These are phyloP conservation scores for Tortrix viridana DNA, from an alignment of 2,888 invertebrate species.

Conservation along the genomic window DNA sequence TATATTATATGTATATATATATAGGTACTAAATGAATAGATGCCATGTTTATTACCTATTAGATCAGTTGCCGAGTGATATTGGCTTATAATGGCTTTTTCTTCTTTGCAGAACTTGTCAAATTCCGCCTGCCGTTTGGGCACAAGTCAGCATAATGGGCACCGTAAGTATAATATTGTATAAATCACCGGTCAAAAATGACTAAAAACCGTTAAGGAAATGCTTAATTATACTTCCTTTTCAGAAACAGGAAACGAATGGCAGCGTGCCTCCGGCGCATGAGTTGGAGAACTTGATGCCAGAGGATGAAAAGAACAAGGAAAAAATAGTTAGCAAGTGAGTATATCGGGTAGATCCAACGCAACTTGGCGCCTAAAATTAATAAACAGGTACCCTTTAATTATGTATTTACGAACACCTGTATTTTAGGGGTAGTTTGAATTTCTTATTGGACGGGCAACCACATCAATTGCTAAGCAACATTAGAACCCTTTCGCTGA, in stretches of 20 bases:
- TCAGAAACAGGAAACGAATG: conserved; percentile 71
- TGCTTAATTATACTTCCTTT: conserved; percentile 29
- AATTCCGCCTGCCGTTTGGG: not conserved
- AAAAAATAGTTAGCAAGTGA: conserved; percentile 81
- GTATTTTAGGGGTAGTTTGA: no score
- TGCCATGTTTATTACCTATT: no score
- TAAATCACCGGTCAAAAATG: not conserved
- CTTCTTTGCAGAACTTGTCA: not conserved
- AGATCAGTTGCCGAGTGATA: no score
- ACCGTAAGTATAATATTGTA: conserved; percentile 20
- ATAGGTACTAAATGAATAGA: no score
- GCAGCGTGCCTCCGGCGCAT: conserved; percentile 80
- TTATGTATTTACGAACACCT: no score
- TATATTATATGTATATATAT: no score
- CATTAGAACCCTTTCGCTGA: no score
- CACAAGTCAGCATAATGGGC: conserved; percentile 20
- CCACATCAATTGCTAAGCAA: no score
- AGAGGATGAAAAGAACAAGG: conserved; percentile 86
- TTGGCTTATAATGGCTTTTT: not conserved
- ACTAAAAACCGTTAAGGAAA: not conserved
- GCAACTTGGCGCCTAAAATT: no score
- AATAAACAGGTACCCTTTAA: no score
- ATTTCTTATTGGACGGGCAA: no score
- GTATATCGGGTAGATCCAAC: conserved; percentile 46
- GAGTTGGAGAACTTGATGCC: conserved; percentile 93